Evolutionary conservation across 1,140 invertebrate species (phyloP).

Genomic region (Monomorium pharaonis): DNA sequence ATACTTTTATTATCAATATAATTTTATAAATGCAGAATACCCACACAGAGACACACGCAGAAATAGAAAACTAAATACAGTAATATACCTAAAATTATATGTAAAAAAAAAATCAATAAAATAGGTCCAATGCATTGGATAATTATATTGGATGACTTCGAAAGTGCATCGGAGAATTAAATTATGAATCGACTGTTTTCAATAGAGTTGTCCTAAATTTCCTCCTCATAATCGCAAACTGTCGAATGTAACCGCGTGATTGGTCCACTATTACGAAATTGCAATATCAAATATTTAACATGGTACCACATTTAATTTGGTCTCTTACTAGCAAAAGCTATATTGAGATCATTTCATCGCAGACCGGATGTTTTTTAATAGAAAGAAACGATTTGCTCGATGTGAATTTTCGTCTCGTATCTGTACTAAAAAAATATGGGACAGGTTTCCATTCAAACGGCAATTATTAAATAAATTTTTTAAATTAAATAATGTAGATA

Average conservation of each 20-base stretch:
- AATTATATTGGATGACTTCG: constrained; percentile 14
- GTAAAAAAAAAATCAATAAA: not conserved
- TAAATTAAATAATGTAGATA: not conserved
- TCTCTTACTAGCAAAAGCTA: constrained; percentile 14
- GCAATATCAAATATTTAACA: constrained; percentile 46
- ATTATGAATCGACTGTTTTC: constrained; percentile 14
- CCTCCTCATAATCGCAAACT: constrained; percentile 30
- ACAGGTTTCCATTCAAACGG: not conserved
- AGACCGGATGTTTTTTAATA: constrained; percentile 33
- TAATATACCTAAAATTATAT: not conserved
- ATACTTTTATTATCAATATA: not conserved
- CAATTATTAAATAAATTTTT: not conserved
- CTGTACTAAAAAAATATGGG: not conserved
- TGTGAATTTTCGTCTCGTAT: not conserved
- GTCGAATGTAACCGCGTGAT: constrained; percentile 20
- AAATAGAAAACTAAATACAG: not conserved
- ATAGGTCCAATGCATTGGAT: not conserved
- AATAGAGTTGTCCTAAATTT: not conserved
- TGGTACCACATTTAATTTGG: constrained; percentile 18
- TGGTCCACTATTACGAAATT: constrained; percentile 34
- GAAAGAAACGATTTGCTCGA: constrained; percentile 40
- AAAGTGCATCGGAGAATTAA: not conserved
- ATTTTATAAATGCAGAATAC: not conserved
- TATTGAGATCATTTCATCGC: constrained; percentile 19
- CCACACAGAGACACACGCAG: too few species aligned